A percentile compares a stretch with the other conserved stretches of the same genome.
Evolutionary conservation across 1,140 invertebrate genomes (phyloP).

Genomic region (Rhizoglyphus robini): DNA sequence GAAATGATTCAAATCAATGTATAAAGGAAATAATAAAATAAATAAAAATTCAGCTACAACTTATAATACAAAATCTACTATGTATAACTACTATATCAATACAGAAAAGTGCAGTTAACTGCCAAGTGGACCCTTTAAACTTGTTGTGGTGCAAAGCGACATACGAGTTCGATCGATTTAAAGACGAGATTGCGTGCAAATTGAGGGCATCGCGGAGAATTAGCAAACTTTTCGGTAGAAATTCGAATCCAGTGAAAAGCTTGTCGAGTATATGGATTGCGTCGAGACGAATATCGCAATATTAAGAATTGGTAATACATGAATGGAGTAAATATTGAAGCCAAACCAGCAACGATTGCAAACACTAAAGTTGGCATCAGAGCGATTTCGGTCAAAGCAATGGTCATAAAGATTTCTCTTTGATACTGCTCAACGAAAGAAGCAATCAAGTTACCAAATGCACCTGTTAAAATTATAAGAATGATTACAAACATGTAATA

Average conservation of each 20-base stretch:
- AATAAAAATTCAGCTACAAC: too few species aligned
- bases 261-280: slow-evolving; percentile 75
- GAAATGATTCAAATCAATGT: too few species aligned
- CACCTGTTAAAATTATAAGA: slow-evolving; percentile 17
- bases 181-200: neutral
- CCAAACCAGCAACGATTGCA: slow-evolving; percentile 10
- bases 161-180: neutral
- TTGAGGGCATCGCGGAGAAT: slow-evolving; percentile 6
- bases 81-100: too few species aligned
- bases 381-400: slow-evolving; percentile 22
- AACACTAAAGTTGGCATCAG: slow-evolving; percentile 22
- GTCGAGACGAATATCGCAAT: slow-evolving; percentile 69
- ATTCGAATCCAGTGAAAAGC: slow-evolving; percentile 22
- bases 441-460: slow-evolving; percentile 29
- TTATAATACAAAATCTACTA: too few species aligned
- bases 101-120: neutral
- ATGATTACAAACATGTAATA: slow-evolving; percentile 14
- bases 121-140: neutral
- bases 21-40: too few species aligned
- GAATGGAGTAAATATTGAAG: slow-evolving; percentile 56
- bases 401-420: slow-evolving; percentile 16
- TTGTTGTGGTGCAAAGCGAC: neutral
- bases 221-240: neutral
- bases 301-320: slow-evolving; percentile 88
- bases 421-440: slow-evolving; percentile 16